Evolutionary conservation across 2,113 vertebrate species (phyloP), one percentile per base, ranked within the genome.

Genomic region (Malurus alboscapulatus): DNA sequence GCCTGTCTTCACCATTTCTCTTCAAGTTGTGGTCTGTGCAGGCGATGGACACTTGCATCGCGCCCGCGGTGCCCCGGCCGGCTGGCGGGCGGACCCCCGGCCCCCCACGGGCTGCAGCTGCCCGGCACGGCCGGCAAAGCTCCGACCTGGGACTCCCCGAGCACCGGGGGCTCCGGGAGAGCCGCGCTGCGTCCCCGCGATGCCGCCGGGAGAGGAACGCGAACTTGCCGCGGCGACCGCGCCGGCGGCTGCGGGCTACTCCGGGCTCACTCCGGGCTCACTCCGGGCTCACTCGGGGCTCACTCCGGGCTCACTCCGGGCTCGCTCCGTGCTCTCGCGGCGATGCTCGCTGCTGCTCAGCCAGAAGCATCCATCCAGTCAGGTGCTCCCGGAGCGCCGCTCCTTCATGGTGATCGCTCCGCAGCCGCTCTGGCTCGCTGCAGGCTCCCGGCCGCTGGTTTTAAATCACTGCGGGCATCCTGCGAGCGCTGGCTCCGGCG

Each of bases 41-140:
- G 94, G 99, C 99, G 84, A 99, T 99, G 96, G 99, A 99, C 98
- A 99, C 99, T 98, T 99, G 99, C 99, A 99, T 99, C 97, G 96
- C 97, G 98, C 93, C 91, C 90, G 67, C 67, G 17, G 84, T 18
- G 14, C 75, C 9, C 79, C 87, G n/a, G 19, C 6, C 69, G 0
- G 82, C 19, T 48, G 9, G 89, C 75, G 45, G 94, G 69, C 93
- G 19, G 94, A 90, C 96, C 95, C 80, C 87, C 90, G 88, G 79
- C 93, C 83, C 86, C 91, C 42, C 36, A 8, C 12, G 94, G 76
- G 89, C 91, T 74, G 84, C 61, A 20, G 73, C 90, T 87, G 94
- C 21, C 69, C 71, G 14, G 92, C 67, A 72, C 32, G 67, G 80
- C 80, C 40, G 68, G 81, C 40, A 3, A 8, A 63, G 1, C 81